Percentiles rank a stretch among this genome's conserved stretches.
Conservation (phyloP, 2,113 vertebrate genomes). For the Ptilorrhoa leucosticta region DNA sequence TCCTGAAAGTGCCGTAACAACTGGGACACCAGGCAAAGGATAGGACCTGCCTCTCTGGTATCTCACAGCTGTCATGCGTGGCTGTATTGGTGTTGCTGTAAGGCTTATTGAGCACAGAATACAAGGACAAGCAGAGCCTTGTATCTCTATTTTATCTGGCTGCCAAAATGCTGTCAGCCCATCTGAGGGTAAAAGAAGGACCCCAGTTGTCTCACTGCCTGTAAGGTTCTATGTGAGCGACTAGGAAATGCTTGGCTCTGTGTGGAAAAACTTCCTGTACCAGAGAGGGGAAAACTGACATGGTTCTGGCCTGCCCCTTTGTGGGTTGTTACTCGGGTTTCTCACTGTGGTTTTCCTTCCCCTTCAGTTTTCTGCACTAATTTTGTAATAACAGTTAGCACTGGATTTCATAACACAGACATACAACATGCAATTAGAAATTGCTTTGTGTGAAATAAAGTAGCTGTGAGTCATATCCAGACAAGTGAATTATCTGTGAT, state of each 20-base stretch:
- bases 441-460: conserved; percentile 52
- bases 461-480: conserved; percentile 61
- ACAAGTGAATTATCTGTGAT: conserved; percentile 61
- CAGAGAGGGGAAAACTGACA: not conserved
- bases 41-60: not conserved
- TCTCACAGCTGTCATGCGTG: not conserved
- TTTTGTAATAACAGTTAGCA: conserved; percentile 48
- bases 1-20: not conserved
- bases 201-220: not conserved
- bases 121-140: not conserved
- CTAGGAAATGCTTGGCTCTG: not conserved
- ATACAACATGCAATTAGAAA: conserved; percentile 62
- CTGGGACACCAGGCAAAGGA: not conserved
- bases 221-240: not conserved
- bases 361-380: conserved; percentile 35
- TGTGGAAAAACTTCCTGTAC: not conserved
- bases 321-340: not conserved
- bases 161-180: not conserved
- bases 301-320: not conserved
- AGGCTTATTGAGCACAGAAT: not conserved
- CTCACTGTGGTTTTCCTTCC: conserved; percentile 14
- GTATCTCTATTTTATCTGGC: not conserved
- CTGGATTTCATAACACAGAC: conserved; percentile 43
- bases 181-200: not conserved
- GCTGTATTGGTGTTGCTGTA: not conserved